phyloP scores from a whole-genome alignment of 1,140 invertebrate genomes.

The Heliothis subflexa region DNA sequence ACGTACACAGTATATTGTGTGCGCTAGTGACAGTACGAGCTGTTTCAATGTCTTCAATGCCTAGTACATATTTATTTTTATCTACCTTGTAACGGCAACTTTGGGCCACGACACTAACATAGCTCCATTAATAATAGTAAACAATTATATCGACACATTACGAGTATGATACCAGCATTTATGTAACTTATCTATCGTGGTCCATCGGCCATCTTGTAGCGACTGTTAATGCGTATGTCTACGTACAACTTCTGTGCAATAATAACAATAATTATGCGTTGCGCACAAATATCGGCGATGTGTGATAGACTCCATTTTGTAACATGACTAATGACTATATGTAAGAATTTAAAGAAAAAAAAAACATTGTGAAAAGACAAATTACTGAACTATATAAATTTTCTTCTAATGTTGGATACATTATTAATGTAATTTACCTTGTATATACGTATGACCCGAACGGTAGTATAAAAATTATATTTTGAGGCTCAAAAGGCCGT shows the following conservation, averaged over 20 bases:
- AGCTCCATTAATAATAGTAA: constrained; percentile 26
- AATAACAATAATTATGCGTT: constrained; percentile 53
- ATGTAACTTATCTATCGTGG: constrained; percentile 45
- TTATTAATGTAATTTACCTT: constrained; percentile 81
- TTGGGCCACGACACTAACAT: constrained; percentile 52
- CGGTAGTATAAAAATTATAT: constrained; percentile 72
- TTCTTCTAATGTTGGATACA: constrained; percentile 77
- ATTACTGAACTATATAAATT: constrained; percentile 75
- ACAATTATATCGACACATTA: constrained; percentile 7
- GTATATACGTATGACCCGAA: constrained; percentile 84
- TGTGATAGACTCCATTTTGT: constrained; percentile 76
- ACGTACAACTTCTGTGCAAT: constrained; percentile 46
- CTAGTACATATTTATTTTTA: constrained; percentile 58
- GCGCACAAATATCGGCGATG: constrained; percentile 78
- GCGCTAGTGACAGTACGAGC: constrained; percentile 51
- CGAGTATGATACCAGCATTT: constrained; percentile 41
- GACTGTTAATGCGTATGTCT: constrained; percentile 34
- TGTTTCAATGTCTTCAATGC: constrained; percentile 75
- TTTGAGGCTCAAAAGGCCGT: constrained; percentile 67
- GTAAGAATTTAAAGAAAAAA: constrained; percentile 47
- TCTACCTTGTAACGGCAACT: constrained; percentile 47
- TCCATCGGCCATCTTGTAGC: constrained; percentile 35
- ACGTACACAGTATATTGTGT: neutral
- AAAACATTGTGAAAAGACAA: constrained; percentile 64
- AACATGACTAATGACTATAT: constrained; percentile 59